Percentiles rank a stretch among this genome's conserved stretches.
Conservation (phyloP, 2,888 invertebrate species). For the Stenolophus ochropezus region DNA sequence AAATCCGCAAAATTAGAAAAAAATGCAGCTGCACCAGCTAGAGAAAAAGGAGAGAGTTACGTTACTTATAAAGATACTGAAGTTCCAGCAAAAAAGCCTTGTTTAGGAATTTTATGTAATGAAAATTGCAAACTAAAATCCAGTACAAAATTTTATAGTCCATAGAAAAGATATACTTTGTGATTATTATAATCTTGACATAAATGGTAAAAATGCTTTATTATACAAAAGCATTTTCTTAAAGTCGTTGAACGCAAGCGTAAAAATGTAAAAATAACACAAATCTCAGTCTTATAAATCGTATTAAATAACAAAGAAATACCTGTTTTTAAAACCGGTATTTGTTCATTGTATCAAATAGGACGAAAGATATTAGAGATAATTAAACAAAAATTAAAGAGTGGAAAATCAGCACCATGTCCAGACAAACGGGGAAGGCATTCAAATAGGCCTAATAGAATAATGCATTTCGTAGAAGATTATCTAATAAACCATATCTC, state of each 20-base stretch:
- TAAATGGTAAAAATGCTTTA: not conserved
- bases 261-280: not conserved
- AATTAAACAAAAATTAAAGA: slow-evolving; percentile 37
- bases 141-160: not conserved
- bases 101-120: not conserved
- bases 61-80: not conserved
- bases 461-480: not conserved
- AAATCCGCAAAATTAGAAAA: not conserved
- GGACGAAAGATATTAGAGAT: slow-evolving; percentile 18
- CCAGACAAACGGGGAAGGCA: slow-evolving; percentile 1
- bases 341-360: slow-evolving; percentile 31
- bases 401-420: slow-evolving; percentile 15
- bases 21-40: not conserved
- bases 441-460: slow-evolving; percentile 13
- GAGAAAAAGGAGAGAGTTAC: not conserved
- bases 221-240: not conserved
- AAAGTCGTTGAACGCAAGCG: not conserved
- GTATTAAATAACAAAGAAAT: slow-evolving; percentile 15
- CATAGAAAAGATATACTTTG: not conserved
- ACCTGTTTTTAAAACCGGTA: slow-evolving; percentile 14
- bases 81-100: not conserved
- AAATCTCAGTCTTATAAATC: slow-evolving; percentile 32
- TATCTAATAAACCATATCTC: slow-evolving; percentile 16
- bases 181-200: not conserved
- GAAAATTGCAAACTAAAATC: not conserved